Evolutionary conservation across 2,797 vertebrate species (phyloP).

Genomic region (Numenius phaeopus): DNA sequence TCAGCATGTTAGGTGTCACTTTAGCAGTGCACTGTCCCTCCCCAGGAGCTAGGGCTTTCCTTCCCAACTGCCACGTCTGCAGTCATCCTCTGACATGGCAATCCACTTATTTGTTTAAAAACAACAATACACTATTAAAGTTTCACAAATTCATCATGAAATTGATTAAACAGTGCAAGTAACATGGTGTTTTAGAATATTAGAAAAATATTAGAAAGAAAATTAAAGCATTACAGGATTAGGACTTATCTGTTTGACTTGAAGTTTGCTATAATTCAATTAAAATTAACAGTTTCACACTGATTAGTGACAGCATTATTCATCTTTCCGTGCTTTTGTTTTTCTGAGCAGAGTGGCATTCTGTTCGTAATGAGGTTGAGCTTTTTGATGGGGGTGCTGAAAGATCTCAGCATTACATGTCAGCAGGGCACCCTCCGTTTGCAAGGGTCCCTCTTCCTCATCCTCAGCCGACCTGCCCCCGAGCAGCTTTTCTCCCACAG

Average conservation of each 20-base stretch:
- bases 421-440: neutral
- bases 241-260: neutral
- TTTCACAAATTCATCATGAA: conserved; percentile 27
- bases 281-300: conserved; percentile 55
- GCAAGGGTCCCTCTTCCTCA: neutral
- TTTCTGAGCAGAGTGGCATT: neutral
- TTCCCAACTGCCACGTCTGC: neutral
- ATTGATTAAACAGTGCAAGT: conserved; percentile 16
- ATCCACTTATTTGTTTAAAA: neutral
- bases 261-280: conserved; percentile 34
- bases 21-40: no score
- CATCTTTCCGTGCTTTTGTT: conserved; percentile 29
- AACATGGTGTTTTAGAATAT: neutral
- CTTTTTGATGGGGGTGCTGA: neutral
- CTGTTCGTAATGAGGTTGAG: neutral
- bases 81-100: neutral
- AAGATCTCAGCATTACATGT: neutral
- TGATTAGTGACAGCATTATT: conserved; percentile 6
- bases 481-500: neutral
- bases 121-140: neutral
- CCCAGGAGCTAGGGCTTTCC: neutral
- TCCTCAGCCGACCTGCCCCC: neutral
- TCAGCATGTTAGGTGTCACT: neutral
- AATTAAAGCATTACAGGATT: conserved; percentile 60
- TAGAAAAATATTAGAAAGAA: conserved; percentile 45